Evolutionary conservation across 2,888 invertebrate genomes (phyloP).

Genomic region (Aphidoletes aphidimyza): DNA sequence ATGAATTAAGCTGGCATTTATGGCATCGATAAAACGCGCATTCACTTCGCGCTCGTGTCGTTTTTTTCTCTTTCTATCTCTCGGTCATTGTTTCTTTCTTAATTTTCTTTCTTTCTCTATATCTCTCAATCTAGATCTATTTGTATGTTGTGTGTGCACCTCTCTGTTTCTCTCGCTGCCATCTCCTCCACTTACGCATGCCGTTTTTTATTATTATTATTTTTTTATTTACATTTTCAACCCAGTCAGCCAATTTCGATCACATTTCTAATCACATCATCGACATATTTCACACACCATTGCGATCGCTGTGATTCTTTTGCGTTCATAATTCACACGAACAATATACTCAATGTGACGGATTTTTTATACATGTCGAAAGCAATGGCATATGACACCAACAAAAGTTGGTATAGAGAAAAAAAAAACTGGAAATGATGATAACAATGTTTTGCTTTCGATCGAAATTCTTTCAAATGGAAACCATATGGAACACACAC

Average conservation of each 20-base stretch:
- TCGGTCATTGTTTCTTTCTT: background rate
- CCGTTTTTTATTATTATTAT: too few relatives aligned
- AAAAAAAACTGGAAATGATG: constrained; percentile 6
- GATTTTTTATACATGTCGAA: background rate
- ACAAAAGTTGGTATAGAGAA: background rate
- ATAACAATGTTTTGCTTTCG: background rate
- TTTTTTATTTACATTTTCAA: background rate
- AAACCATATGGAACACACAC: background rate
- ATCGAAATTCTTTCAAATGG: background rate
- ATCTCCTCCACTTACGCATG: background rate
- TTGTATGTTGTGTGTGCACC: too few relatives aligned
- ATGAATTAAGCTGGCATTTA: background rate
- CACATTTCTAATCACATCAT: constrained; percentile 35
- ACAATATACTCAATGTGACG: background rate
- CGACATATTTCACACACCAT: constrained; percentile 21
- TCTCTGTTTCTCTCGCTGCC: too few relatives aligned
- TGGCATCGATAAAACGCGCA: background rate
- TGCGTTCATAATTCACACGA: background rate
- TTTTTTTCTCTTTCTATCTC: too few relatives aligned
- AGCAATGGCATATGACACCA: background rate
- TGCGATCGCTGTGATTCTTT: background rate
- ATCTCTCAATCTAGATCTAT: too few relatives aligned
- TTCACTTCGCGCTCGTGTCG: too few relatives aligned
- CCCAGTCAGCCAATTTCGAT: background rate
- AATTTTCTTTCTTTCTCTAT: background rate